These are phyloP conservation scores for Cephalotes varians DNA, from an alignment of 2,888 invertebrate species.

Conservation along the genomic window DNA sequence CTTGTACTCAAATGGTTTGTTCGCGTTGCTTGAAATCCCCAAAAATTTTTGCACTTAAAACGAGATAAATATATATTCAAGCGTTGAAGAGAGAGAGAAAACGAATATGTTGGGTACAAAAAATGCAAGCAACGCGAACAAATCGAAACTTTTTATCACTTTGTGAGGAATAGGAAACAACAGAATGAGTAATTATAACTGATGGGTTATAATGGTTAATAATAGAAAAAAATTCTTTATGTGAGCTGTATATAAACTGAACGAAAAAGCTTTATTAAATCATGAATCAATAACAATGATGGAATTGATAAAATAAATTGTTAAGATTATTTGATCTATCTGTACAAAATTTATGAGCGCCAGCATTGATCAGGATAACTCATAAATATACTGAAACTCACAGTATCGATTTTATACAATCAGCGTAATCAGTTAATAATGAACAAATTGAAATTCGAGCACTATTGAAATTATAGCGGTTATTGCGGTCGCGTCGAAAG, in stretches of 20 bases:
- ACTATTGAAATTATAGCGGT: slow-evolving; percentile 43
- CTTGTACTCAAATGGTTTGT: too few species aligned
- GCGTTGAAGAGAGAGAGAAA: too few species aligned
- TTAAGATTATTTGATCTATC: slow-evolving; percentile 40
- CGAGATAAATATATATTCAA: too few species aligned
- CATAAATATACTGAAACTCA: slow-evolving; percentile 40
- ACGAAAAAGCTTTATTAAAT: slow-evolving; percentile 6
- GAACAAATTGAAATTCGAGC: slow-evolving; percentile 52
- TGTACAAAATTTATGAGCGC: slow-evolving; percentile 21
- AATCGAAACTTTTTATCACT: not conserved
- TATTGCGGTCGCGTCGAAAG: slow-evolving; percentile 33
- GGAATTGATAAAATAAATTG: slow-evolving; percentile 20
- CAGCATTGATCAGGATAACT: slow-evolving; percentile 25
- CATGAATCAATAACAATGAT: slow-evolving; percentile 12
- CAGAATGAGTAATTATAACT: not conserved
- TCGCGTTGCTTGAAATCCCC: too few species aligned
- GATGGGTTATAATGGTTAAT: not conserved
- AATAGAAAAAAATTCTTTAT: not conserved
- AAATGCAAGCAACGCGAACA: too few species aligned
- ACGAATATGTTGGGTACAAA: too few species aligned
- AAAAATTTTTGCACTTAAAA: too few species aligned
- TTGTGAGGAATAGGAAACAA: not conserved
- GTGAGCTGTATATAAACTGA: not conserved
- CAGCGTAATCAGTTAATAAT: slow-evolving; percentile 51
- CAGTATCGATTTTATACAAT: slow-evolving; percentile 47